Percentiles rank a stretch among this genome's conserved stretches.
Evolutionary conservation across 2,113 vertebrate species (phyloP).

Genomic region (Anarhynchus alexandrinus): DNA sequence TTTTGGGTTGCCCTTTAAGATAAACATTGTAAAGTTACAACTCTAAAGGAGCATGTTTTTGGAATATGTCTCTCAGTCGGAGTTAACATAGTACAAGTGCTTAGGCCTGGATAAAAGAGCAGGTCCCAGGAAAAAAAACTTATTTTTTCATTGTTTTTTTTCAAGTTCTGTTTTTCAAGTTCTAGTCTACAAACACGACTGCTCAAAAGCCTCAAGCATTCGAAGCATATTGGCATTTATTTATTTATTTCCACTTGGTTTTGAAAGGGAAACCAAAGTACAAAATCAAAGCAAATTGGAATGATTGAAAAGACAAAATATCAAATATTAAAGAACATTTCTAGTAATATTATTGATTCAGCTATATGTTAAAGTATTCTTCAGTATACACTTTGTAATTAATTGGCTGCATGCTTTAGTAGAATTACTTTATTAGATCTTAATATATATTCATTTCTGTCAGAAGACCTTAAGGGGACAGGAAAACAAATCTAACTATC

Average conservation of each 20-base stretch:
- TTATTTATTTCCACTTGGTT: not conserved
- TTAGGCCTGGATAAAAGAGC: not conserved
- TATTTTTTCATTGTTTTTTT: not conserved
- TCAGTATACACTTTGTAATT: too few relatives aligned
- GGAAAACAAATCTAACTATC: constrained; percentile 81
- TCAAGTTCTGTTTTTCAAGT: not conserved
- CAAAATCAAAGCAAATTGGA: not conserved
- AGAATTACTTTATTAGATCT: not conserved
- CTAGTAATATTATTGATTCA: not conserved
- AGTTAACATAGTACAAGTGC: not conserved
- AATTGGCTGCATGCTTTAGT: too few relatives aligned
- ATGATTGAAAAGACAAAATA: not conserved
- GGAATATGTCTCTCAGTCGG: not conserved
- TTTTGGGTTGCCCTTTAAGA: constrained; percentile 4
- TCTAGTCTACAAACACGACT: not conserved
- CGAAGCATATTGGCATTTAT: not conserved
- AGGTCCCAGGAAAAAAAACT: not conserved
- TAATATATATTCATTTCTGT: constrained; percentile 25
- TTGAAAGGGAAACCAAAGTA: not conserved
- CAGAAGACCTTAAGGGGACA: constrained; percentile 60
- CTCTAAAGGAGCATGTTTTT: not conserved
- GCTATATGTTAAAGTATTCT: not conserved
- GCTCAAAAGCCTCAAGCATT: not conserved
- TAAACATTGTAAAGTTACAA: not conserved
- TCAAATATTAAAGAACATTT: not conserved